Evolutionary conservation across 1,140 invertebrate genomes (phyloP).

Genomic region (Brachionus manjavacas): DNA sequence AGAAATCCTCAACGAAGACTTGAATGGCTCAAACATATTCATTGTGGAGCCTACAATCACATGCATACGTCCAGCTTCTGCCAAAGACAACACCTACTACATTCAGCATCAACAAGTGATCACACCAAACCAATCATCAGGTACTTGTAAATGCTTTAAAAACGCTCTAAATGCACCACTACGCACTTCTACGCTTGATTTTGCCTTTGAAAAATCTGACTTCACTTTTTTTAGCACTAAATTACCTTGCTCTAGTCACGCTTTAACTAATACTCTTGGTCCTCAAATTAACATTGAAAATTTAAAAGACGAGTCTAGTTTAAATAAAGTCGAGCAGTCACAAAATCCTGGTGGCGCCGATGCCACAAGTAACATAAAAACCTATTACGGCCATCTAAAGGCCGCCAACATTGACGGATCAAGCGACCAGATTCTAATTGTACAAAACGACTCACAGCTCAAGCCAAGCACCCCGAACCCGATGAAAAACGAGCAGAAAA

Average conservation of each 20-base stretch:
- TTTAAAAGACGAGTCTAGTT: slow-evolving; percentile 15
- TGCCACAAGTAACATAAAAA: not conserved
- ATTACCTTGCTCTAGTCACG: not conserved
- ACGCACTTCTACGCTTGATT: not conserved
- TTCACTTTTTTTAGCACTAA: not conserved
- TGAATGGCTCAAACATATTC: not conserved
- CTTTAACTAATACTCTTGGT: not conserved
- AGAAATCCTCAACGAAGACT: slow-evolving; percentile 16
- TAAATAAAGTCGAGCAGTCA: not conserved
- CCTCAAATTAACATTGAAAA: slow-evolving; percentile 25
- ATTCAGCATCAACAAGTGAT: slow-evolving; percentile 38
- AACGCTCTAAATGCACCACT: not conserved
- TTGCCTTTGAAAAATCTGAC: not conserved
- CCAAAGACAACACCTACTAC: slow-evolving; percentile 6
- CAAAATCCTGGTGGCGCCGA: not conserved
- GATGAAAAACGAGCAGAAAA: not conserved
- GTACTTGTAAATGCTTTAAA: slow-evolving; percentile 20
- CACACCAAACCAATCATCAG: slow-evolving; percentile 6
- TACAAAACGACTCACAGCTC: not conserved
- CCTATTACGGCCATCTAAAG: slow-evolving; percentile 1
- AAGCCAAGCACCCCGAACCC: not conserved
- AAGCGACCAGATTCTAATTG: not conserved
- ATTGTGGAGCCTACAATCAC: slow-evolving; percentile 6
- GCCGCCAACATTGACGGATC: not conserved
- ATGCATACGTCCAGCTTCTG: not conserved